These are phyloP conservation scores for Puffinus mauretanicus DNA, from an alignment of 2,113 vertebrate genomes.

Conservation along the genomic window DNA sequence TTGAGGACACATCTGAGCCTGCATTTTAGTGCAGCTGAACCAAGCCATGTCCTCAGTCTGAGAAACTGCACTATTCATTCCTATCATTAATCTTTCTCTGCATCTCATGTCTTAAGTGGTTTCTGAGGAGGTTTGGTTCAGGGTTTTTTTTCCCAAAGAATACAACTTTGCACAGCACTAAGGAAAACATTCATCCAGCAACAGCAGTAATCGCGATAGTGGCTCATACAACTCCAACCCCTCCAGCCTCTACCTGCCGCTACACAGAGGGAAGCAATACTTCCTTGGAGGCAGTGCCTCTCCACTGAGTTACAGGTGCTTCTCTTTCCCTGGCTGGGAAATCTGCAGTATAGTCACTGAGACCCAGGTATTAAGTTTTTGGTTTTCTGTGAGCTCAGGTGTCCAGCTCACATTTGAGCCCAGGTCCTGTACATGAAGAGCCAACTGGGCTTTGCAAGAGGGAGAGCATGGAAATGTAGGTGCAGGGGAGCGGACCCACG, in stretches of 20 bases:
- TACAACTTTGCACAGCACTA: background rate
- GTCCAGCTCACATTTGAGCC: background rate
- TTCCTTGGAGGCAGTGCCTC: background rate
- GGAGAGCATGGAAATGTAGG: background rate
- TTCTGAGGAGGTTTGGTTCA: background rate
- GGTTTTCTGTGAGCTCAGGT: background rate
- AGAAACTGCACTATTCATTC: background rate
- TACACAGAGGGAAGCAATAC: background rate
- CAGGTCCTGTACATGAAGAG: background rate
- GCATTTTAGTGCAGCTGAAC: background rate
- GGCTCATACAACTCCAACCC: background rate
- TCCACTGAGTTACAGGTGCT: background rate
- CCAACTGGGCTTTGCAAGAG: background rate
- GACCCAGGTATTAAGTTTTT: background rate
- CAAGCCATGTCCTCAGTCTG: background rate
- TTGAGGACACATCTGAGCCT: background rate
- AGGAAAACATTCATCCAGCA: slow-evolving; percentile 32
- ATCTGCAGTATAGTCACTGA: background rate
- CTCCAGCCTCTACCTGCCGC: background rate
- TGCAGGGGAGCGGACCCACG: background rate
- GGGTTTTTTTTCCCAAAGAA: background rate
- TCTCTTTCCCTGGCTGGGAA: background rate
- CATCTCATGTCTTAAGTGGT: background rate
- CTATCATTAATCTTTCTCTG: slow-evolving; percentile 1
- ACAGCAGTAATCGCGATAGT: background rate